Evolutionary conservation across 2,797 vertebrate genomes (phyloP), one percentile per base, ranked within the genome.

Genomic region (Mormyrus hasselquistii): DNA sequence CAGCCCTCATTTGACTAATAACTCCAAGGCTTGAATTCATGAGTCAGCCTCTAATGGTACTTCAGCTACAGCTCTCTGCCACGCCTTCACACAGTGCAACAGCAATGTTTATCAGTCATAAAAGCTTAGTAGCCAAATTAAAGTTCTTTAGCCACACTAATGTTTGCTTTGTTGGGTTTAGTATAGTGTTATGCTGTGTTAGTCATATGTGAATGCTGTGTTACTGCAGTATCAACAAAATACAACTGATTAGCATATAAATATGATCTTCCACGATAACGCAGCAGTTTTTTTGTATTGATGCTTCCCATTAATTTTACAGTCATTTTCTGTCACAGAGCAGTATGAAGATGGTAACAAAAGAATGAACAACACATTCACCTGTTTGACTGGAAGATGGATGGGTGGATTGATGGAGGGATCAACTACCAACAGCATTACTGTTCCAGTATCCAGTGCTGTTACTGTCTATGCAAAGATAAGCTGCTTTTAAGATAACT

Each of bases 401-500:
- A 73, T 69, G 25, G 62, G 14, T 34, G 29, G 25, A 34, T 73
- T 16, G 12, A 38, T 73, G 29, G 29, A 14, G 29, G 29, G 4
- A 34, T 73, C 10, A 34, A 73, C 65, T 38, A 34, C 29, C 25
- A 34, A 73, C 65, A 34, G 59, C 65, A 73, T 73, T 73, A 73
- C 29, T 34, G 65, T 73, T 34, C 65, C 29, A 38, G 29, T 34
- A 73, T 8, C 65, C 65, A 73, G 65, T 14, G 29, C 29, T 14
- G 29, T 73, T 73, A 73, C 65, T 34, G 65, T 38, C 29, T 73
- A 73, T 73, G 65, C 65, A 73, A 73, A 73, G 65, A 73, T 73
- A 73, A 73, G 65, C 65, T 73, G 65, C 65, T 73, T 73, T 73
- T 34, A 73, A 73, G 65, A 73, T 73, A 73, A 73, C 65, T 73